Percentiles rank a stretch among this genome's conserved stretches.
Evolutionary conservation across 2,888 invertebrate genomes (phyloP).

Genomic region (Conus canariensis): DNA sequence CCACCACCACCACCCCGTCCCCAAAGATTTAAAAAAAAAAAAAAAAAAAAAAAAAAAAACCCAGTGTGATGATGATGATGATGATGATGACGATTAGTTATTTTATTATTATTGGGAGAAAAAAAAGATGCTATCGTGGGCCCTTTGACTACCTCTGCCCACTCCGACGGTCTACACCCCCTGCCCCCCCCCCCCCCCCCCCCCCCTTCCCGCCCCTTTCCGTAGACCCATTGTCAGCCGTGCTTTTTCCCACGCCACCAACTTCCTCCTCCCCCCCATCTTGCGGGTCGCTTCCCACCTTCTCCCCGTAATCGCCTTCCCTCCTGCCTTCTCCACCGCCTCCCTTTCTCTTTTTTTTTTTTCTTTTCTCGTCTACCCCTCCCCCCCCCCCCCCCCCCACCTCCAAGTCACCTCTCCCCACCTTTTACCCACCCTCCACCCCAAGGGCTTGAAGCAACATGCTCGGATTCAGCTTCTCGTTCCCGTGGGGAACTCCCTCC

Average conservation of each 20-base stretch:
- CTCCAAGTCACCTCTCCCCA: background rate
- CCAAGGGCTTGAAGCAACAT: background rate
- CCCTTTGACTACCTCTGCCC: too few species aligned
- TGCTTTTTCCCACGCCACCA: conserved; percentile 3
- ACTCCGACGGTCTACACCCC: background rate
- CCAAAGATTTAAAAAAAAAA: too few species aligned
- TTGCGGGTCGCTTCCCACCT: background rate
- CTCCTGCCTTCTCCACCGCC: background rate
- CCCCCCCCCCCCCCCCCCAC: background rate
- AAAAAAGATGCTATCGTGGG: background rate
- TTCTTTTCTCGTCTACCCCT: background rate
- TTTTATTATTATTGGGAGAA: background rate
- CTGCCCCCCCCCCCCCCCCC: background rate
- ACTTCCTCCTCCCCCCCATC: background rate
- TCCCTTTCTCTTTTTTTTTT: background rate
- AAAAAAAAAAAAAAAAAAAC: too few species aligned
- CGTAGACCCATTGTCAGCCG: background rate
- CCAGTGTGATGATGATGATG: background rate
- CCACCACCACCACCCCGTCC: too few species aligned
- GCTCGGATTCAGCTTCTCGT: background rate
- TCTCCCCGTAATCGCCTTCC: background rate
- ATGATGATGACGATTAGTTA: conserved; percentile 6
- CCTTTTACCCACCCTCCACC: background rate
- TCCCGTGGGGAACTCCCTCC: background rate
- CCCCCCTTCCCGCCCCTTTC: background rate